Evolutionary conservation across 2,888 invertebrate genomes (phyloP).

Genomic region (Itoplectis maculator): DNA sequence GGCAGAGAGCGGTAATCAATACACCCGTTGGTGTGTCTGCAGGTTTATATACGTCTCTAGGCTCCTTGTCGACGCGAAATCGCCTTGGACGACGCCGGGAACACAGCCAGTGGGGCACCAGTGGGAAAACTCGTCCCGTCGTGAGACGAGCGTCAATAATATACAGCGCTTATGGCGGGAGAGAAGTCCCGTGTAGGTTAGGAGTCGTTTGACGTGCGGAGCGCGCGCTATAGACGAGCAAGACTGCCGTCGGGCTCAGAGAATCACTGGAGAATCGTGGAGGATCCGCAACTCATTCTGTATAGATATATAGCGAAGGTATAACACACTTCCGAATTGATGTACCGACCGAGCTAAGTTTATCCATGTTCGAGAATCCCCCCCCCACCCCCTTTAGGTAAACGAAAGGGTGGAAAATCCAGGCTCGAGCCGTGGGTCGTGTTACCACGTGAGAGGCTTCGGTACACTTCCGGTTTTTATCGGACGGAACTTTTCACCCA

Average conservation of each 20-base stretch:
- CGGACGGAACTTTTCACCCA: neutral
- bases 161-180: neutral
- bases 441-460: neutral
- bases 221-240: neutral
- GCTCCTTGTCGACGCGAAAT: conserved; percentile 13
- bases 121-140: conserved; percentile 31
- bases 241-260: no score
- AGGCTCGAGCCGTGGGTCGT: neutral
- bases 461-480: neutral
- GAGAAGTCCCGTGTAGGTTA: conserved; percentile 7
- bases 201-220: neutral
- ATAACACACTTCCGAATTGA: conserved; percentile 26
- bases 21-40: conserved; percentile 29
- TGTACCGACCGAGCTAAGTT: conserved; percentile 20
- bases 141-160: conserved; percentile 15
- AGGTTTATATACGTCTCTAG: conserved; percentile 16
- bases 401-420: no score
- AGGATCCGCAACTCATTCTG: conserved; percentile 2
- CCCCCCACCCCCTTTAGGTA: no score
- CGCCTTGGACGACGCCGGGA: conserved; percentile 27
- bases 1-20: conserved; percentile 34
- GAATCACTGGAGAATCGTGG: conserved; percentile 3
- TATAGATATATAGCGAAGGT: neutral
- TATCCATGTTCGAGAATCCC: conserved; percentile 25
- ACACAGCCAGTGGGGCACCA: conserved; percentile 38